Conservation (phyloP, 1,140 invertebrate species). For the Polypedilum pembai region DNA sequence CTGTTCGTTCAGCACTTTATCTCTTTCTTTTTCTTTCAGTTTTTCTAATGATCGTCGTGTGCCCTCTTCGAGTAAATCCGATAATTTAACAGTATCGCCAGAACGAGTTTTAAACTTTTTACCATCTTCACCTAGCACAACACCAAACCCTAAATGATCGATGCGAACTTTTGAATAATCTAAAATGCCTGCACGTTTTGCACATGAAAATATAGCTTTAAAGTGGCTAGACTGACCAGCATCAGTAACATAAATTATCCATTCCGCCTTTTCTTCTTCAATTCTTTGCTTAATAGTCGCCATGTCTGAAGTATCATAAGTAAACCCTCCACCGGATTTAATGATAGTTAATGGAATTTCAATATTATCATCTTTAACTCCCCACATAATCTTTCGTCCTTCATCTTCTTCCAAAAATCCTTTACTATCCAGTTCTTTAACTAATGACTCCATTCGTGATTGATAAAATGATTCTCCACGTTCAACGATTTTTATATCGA, state of each 20-base stretch:
- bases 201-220: slow-evolving; percentile 63
- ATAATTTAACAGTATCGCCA: slow-evolving; percentile 87
- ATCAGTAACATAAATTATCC: slow-evolving; percentile 95
- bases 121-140: slow-evolving; percentile 96
- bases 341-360: slow-evolving; percentile 85
- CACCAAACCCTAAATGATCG: slow-evolving; percentile 92
- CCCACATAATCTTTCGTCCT: slow-evolving; percentile 90
- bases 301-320: slow-evolving; percentile 98
- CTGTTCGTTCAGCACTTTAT: slow-evolving; percentile 74
- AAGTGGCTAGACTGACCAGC: slow-evolving; percentile 89
- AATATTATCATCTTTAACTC: slow-evolving; percentile 46
- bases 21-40: slow-evolving; percentile 81
- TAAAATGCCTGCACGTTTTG: slow-evolving; percentile 61
- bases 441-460: slow-evolving; percentile 75
- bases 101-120: slow-evolving; percentile 99
- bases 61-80: slow-evolving; percentile 92
- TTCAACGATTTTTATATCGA: slow-evolving; percentile 68
- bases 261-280: slow-evolving; percentile 78
- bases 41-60: slow-evolving; percentile 76
- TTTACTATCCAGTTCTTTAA: slow-evolving; percentile 68
- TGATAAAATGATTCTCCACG: slow-evolving; percentile 98
- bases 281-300: slow-evolving; percentile 84
- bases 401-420: slow-evolving; percentile 79
- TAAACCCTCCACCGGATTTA: slow-evolving; percentile 97
- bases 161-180: slow-evolving; percentile 56